Evolutionary conservation across 2,113 vertebrate species (phyloP).

Genomic region (Nerophis lumbriciformis): DNA sequence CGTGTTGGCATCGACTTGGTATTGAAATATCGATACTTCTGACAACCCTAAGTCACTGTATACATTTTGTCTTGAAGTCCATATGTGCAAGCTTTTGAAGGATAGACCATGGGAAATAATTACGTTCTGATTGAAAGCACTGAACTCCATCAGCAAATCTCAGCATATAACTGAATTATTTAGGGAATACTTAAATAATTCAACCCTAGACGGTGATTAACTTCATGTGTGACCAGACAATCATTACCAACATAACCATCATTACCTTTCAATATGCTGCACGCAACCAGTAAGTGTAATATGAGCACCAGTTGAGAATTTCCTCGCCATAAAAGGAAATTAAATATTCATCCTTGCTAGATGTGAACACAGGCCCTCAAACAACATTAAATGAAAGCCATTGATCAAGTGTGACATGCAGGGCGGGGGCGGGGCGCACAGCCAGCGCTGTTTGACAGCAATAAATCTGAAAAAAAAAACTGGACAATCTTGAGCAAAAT

Average conservation of each 20-base stretch:
- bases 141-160: not conserved
- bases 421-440: slow-evolving; percentile 16
- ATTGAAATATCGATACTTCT: no score
- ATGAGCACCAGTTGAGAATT: not conserved
- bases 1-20: no score
- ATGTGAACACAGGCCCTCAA: slow-evolving; percentile 39
- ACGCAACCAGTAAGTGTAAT: not conserved
- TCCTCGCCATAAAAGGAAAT: slow-evolving; percentile 4
- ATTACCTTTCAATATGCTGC: not conserved
- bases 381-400: slow-evolving; percentile 24
- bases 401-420: slow-evolving; percentile 49
- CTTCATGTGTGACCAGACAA: no score
- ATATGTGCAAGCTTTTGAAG: no score
- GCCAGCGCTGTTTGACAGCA: slow-evolving; percentile 7
- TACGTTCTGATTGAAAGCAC: not conserved
- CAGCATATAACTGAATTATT: not conserved
- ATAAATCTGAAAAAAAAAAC: slow-evolving; percentile 8
- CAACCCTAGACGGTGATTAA: no score
- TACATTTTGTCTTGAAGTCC: no score
- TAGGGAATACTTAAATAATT: no score
- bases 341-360: slow-evolving; percentile 8
- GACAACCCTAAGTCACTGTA: no score
- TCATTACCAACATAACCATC: no score
- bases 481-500: slow-evolving; percentile 2
- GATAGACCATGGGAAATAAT: no score